phyloP scores from a whole-genome alignment of 37 sponge, comb jelly and placozoan genomes.

The Geodia barretti region DNA sequence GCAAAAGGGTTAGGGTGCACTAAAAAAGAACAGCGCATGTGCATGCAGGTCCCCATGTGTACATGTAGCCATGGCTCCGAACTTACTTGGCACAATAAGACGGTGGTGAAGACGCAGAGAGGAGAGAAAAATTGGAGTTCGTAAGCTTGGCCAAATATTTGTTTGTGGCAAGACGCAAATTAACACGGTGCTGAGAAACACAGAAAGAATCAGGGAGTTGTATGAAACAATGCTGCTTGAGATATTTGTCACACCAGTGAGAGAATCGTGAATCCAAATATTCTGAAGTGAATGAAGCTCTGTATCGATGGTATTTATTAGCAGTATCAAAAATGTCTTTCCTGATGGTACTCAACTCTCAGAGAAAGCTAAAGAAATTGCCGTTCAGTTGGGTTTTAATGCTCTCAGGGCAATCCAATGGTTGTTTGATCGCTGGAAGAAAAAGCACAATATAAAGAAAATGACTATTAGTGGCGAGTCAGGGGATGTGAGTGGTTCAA shows the following conservation, averaged over 20 bases:
- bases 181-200: slow-evolving; percentile 28
- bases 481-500: slow-evolving; percentile 44
- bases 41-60: too few species aligned
- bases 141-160: slow-evolving; percentile 32
- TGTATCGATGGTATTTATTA: slow-evolving; percentile 35
- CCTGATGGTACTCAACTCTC: slow-evolving; percentile 34
- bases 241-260: background rate
- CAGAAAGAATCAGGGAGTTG: slow-evolving; percentile 18
- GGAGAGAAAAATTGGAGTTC: slow-evolving; percentile 4
- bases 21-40: too few species aligned
- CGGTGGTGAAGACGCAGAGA: too few species aligned
- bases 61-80: too few species aligned
- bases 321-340: slow-evolving; percentile 38
- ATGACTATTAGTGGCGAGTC: slow-evolving; percentile 49
- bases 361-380: slow-evolving; percentile 61
- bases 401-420: slow-evolving; percentile 69
- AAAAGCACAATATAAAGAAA: slow-evolving; percentile 23
- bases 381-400: slow-evolving; percentile 13
- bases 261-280: slow-evolving; percentile 11
- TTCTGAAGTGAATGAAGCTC: slow-evolving; percentile 36
- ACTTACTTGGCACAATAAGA: too few species aligned
- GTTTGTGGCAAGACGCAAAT: slow-evolving; percentile 54
- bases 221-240: slow-evolving; percentile 2
- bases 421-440: slow-evolving; percentile 68
- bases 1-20: too few species aligned